phyloP scores from a whole-genome alignment of 2,888 invertebrate species.

The Lasioglossum villosulum region DNA sequence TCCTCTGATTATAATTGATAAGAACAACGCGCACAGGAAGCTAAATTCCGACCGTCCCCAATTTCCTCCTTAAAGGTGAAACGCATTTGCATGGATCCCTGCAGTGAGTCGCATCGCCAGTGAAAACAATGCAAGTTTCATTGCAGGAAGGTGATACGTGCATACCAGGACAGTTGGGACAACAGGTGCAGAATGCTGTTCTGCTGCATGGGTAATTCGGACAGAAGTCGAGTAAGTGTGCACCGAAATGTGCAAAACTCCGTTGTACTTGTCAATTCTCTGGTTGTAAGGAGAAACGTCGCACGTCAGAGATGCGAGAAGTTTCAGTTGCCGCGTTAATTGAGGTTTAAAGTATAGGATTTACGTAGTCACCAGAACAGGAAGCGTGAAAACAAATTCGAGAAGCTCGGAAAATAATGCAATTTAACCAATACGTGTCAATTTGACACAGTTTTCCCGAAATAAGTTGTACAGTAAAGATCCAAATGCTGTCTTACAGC shows the following conservation, averaged over 20 bases:
- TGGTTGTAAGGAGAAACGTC: no score
- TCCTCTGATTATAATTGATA: background rate
- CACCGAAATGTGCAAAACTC: background rate
- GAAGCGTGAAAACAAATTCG: no score
- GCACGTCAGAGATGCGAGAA: no score
- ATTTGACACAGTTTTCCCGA: no score
- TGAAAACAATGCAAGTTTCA: background rate
- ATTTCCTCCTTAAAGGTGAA: background rate
- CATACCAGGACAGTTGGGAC: constrained; percentile 95
- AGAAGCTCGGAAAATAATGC: no score
- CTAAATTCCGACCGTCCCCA: background rate
- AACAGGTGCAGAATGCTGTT: constrained; percentile 92
- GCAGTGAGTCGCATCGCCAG: background rate
- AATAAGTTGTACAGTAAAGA: no score
- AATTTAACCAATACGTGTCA: no score
- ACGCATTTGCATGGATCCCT: background rate
- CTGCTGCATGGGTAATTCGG: constrained; percentile 92
- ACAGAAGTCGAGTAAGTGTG: constrained; percentile 88
- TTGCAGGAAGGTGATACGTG: constrained; percentile 92
- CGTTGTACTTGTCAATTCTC: background rate
- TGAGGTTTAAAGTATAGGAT: no score
- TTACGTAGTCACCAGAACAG: no score
- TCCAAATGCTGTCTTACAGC: no score
- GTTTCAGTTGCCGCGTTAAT: no score
- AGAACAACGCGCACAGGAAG: background rate